Base-by-base conservation (phyloP, 2,888 invertebrate species). In the Hedychridium roseum region DNA sequence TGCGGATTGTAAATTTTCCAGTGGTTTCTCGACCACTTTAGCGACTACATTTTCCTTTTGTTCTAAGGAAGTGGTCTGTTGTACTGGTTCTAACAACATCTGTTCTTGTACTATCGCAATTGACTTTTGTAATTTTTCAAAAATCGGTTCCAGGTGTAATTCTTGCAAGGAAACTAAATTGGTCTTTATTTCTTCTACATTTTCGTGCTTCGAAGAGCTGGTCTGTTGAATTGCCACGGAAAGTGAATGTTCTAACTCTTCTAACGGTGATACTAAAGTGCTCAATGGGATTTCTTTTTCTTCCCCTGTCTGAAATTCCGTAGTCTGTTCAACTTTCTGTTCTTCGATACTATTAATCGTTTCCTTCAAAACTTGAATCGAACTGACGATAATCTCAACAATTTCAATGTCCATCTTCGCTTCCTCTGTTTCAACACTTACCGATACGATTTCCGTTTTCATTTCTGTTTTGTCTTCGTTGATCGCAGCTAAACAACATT, bases 61-160 rank as follows among this genome's bases (percentile, higher is more conserved):
- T 2, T 12, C 14, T 12, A 6, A 15, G 2, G 26, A 15, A 2
- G 14, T 11, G 26, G 6, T 26, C n/a, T 18, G 17, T n/a, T 30
- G 11, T 2, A 11, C 7, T 2, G 16, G 27, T 16, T 57, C 59
- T n/a, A 55, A 35, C 7, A 54, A 32, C 32, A 57, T 45, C 28
- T 60, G 51, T 21, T 64, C 59, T 18, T 59, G 55, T 3, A 70
- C 54, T 14, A 56, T 44, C 2, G 55, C 59, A 11, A 66, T 36
- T n/a, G 50, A 52, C 46, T 54, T 63, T 48, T 68, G 59, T 11
- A 66, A 46, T 43, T 67, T 57, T 39, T 57, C 55, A 1, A 68
- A 54, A 6, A 43, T 18, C 4, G 45, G n/a, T n/a, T 45, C 14
- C 1, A 32, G 18, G 6, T 18, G 6, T 36, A 18, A 1, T 21